phyloP scores from a whole-genome alignment of 2,888 invertebrate species.

The Leptura quadrifasciata region DNA sequence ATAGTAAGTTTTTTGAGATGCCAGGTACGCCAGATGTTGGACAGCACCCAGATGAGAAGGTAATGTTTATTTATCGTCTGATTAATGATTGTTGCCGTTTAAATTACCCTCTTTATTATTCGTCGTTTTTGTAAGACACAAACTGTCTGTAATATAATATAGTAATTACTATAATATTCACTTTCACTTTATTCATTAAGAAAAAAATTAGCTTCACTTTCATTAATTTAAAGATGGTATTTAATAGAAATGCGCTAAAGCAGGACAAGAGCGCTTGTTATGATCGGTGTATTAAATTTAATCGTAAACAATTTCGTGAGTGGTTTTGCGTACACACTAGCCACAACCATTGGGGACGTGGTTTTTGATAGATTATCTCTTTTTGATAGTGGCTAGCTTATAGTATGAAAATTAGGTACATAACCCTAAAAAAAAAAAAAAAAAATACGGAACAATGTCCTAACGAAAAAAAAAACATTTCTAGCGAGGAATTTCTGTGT shows the following conservation, averaged over 20 bases:
- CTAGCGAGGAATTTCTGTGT: too few relatives aligned
- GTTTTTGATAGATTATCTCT: too few relatives aligned
- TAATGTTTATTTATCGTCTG: not conserved
- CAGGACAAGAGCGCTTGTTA: too few relatives aligned
- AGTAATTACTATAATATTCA: not conserved
- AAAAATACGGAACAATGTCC: too few relatives aligned
- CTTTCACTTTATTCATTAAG: not conserved
- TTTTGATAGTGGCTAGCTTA: too few relatives aligned
- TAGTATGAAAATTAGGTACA: too few relatives aligned
- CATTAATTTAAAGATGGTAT: not conserved
- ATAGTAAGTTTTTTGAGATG: conserved; percentile 18
- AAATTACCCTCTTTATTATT: not conserved
- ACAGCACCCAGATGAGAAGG: conserved; percentile 14
- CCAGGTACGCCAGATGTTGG: conserved; percentile 35
- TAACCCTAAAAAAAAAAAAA: too few relatives aligned
- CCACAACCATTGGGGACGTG: too few relatives aligned
- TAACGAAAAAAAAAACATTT: too few relatives aligned
- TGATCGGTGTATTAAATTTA: too few relatives aligned
- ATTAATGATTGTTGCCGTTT: not conserved
- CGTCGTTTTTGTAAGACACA: not conserved
- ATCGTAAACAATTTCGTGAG: too few relatives aligned
- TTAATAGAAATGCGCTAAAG: not conserved
- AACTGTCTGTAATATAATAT: not conserved
- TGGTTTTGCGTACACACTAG: too few relatives aligned
- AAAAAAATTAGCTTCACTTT: not conserved